Base-by-base conservation (phyloP, 1,140 invertebrate genomes). In the Monochamus saltuarius region DNA sequence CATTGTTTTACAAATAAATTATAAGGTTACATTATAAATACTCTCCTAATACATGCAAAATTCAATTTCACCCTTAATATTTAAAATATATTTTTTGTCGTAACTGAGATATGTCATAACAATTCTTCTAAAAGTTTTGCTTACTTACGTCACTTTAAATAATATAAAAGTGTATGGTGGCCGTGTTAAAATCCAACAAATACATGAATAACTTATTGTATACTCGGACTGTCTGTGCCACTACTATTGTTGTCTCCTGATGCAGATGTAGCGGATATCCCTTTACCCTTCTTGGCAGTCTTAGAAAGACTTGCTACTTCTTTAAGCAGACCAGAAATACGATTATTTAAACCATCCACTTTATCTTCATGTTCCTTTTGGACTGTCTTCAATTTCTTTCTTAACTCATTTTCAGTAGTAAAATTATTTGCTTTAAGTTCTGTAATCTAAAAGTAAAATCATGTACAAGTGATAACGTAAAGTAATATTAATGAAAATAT, bases 341-440 rank as follows among this genome's bases (percentile, higher is more conserved):
- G 91, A 16, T 83, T 84, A 73, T 90, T 90, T 77, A 95, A 83
- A 22, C 83, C 80, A 16, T 89, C 86, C 34, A 92, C 84, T 75
- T 94, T 92, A 51, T 85, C 86, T 55, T 92, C 89, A 72, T 91
- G 86, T 49, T 92, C 84, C 49, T 91, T 92, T 67, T 93, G 88
- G 35, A 87, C 83, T 11, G 81, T 86, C 71, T 90, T 91, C 82
- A 96, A 88, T 77, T 93, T 93, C 60, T 82, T 88, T 17, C 94
- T 83, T 45, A 93, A 78, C 67, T 96, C 94, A 47, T 87, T 88
- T 73, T 95, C 93, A 43, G 86, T 84, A 17, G 92, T 93, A 73
- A 92, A 94, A 72, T 95, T 90, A 75, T 91, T 88, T 8, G 94
- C 94, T 80, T 97, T 97, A 56, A 96, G 75, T 75, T 97, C 94